A percentile compares a stretch with the other conserved stretches of the same genome.
Conservation (phyloP, 53 echinoderm and acorn worm genomes). For the Zoroaster sp. region DNA sequence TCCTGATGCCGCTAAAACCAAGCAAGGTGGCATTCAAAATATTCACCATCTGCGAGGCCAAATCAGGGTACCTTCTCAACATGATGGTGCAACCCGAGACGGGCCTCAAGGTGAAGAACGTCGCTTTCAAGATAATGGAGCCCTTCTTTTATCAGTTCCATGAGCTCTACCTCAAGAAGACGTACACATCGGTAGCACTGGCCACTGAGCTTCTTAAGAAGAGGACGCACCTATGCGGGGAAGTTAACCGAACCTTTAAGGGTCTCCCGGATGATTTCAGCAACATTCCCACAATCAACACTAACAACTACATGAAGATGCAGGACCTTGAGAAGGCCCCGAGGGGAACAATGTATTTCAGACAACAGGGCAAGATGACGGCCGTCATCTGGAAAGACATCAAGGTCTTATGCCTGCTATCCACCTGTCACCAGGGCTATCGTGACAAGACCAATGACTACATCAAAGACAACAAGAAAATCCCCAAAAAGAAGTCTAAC, state of each 20-base stretch:
- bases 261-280: background rate
- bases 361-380: background rate
- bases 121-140: background rate
- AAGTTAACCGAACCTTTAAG: background rate
- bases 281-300: background rate
- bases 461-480: background rate
- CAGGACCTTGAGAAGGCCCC: background rate
- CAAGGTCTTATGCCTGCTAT: background rate
- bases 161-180: background rate
- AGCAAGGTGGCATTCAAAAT: background rate
- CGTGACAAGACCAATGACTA: background rate
- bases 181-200: background rate
- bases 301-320: background rate
- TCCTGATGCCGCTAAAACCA: background rate
- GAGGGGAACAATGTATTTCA: background rate
- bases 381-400: slow-evolving; percentile 19
- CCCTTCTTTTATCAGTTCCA: background rate
- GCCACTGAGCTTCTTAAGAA: background rate
- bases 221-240: background rate
- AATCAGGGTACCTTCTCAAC: slow-evolving; percentile 7
- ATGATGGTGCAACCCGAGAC: background rate
- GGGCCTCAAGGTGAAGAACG: background rate
- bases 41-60: slow-evolving; percentile 25
- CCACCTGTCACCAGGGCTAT: slow-evolving; percentile 7
- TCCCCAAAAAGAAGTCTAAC: background rate